phyloP scores from a whole-genome alignment of 1,140 invertebrate species.

The Bombus sylvicola region DNA sequence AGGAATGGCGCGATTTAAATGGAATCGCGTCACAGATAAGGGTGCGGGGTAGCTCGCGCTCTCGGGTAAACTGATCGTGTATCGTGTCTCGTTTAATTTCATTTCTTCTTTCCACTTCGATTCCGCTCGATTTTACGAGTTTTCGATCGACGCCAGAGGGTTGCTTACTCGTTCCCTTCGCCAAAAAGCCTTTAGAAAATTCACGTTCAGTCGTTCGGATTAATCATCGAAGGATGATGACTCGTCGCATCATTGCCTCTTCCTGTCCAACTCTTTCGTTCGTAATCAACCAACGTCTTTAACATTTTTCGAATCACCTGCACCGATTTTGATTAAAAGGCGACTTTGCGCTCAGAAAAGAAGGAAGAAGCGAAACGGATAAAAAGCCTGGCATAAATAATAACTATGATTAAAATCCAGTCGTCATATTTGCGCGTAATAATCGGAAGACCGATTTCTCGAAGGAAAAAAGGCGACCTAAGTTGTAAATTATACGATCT shows the following conservation, averaged over 20 bases:
- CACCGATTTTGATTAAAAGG: background rate
- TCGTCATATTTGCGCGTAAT: slow-evolving; percentile 20
- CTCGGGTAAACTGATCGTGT: background rate
- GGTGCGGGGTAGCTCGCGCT: background rate
- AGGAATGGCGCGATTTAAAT: background rate
- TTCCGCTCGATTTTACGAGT: background rate
- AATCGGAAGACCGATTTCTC: background rate
- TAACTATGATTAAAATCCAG: slow-evolving; percentile 6
- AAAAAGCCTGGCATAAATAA: background rate
- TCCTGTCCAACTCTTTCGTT: too few relatives aligned
- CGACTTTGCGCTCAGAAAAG: background rate
- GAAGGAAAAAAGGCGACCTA: background rate
- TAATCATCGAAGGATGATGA: background rate
- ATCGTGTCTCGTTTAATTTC: background rate
- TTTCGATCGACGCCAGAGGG: background rate
- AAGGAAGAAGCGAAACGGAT: background rate
- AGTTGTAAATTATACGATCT: slow-evolving; percentile 11
- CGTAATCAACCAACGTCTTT: background rate
- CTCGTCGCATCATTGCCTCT: background rate
- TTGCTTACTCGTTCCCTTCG: background rate
- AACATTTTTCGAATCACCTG: background rate
- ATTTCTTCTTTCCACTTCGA: background rate
- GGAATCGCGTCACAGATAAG: background rate
- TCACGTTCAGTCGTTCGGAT: background rate
- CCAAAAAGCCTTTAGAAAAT: background rate